Conservation (phyloP, 1,140 invertebrate species). For the Bombus pyrosoma region DNA sequence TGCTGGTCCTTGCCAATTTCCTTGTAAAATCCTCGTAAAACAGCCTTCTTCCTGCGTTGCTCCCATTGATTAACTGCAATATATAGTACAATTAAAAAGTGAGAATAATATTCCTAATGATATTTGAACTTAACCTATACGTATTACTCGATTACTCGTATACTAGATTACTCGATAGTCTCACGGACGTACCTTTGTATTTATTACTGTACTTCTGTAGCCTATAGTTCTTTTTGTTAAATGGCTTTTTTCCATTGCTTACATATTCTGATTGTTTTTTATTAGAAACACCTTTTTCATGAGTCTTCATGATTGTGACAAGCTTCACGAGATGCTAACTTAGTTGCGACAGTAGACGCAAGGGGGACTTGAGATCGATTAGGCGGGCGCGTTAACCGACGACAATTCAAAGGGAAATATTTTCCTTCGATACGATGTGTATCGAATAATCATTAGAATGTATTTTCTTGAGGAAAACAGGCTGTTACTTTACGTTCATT, state of each 20-base stretch:
- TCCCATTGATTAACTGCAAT: slow-evolving; percentile 85
- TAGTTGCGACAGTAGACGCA: slow-evolving; percentile 25
- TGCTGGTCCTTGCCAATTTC: slow-evolving; percentile 81
- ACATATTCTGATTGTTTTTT: not conserved
- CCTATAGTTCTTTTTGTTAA: slow-evolving; percentile 86
- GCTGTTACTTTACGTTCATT: not conserved
- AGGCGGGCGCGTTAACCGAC: slow-evolving; percentile 23
- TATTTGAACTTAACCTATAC: slow-evolving; percentile 62
- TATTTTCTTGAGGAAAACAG: not conserved
- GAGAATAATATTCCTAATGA: not conserved
- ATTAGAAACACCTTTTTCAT: not conserved
- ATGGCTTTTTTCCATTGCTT: slow-evolving; percentile 65
- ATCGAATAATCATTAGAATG: not conserved
- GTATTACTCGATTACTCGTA: not conserved
- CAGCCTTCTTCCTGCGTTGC: slow-evolving; percentile 83
- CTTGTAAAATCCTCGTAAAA: slow-evolving; percentile 83
- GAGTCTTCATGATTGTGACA: slow-evolving; percentile 26
- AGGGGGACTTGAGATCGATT: slow-evolving; percentile 29
- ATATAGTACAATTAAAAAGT: slow-evolving; percentile 27
- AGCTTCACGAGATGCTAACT: too few relatives aligned
- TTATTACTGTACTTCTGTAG: slow-evolving; percentile 87
- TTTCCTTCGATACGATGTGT: not conserved
- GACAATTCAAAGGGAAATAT: slow-evolving; percentile 17
- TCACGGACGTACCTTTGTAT: slow-evolving; percentile 81
- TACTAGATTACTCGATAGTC: not conserved